Base-by-base conservation (phyloP, 2,888 invertebrate species). In the Clitarchus hookeri region DNA sequence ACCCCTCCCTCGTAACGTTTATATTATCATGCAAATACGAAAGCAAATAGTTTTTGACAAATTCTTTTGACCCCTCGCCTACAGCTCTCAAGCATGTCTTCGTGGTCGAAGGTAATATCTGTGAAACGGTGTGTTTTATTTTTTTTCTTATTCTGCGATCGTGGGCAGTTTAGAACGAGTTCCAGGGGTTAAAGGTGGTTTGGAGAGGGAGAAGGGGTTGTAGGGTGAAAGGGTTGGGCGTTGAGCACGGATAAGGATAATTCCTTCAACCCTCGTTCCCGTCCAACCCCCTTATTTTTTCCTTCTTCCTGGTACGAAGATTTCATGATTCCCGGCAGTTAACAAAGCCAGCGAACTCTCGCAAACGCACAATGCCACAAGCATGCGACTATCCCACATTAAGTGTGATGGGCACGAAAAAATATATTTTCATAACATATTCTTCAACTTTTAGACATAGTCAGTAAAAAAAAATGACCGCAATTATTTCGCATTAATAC, bases 21-120 rank as follows among this genome's bases (percentile, higher is more conserved):
- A 23, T 65, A 65, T 65, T 65, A 65, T 65, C 65, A 65, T 65
- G 65, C 65, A 65, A 65, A 65, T 65, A 23, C 65, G 11, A 65
- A 65, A 65, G 65, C 6, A 65, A 65, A 19, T 65, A 65, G 19
- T 65, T 65, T 65, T 65, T 65, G 65, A 65, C 65, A 65, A 65
- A 65, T 65, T 65, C 8, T 65, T 65, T 65, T 19, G n/a, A 1
- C 19, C 19, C 65, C 65, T 8, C 19, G n/a, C 65, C 11, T 6
- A 23, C 19, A 65, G 8, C 23, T 1, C 23, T n/a, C 53, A 53
- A 53, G 65, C 48, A 1, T 48, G 48, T 2, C 23, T 65, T 65
- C 65, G 65, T 65, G 65, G 65, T 65, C n/a, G 19, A 65, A n/a
- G 65, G 65, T 65, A 65, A 65, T 65, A 65, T 65, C 65, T 65